Evolutionary conservation across 2,797 vertebrate species (phyloP).

Genomic region (Squalus acanthias): DNA sequence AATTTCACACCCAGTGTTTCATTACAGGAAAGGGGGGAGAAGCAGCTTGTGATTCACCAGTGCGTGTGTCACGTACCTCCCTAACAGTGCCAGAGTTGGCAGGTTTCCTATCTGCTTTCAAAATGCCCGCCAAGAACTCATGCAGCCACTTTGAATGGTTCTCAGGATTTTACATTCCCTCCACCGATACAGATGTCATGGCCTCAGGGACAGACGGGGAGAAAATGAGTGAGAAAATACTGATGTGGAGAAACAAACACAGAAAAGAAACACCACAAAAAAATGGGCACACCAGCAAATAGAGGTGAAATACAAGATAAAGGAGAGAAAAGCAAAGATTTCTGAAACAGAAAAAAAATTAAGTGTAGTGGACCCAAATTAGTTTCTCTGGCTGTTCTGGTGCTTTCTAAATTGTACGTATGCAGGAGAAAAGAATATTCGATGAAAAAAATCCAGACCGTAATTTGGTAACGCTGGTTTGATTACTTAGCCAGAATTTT

Average conservation of each 20-base stretch:
- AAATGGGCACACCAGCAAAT: not conserved
- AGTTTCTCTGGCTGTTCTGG: not conserved
- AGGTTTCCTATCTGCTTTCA: not conserved
- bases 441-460: not conserved
- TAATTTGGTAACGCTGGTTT: not conserved
- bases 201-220: not conserved
- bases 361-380: not conserved
- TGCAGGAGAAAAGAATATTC: not conserved
- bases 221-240: not conserved
- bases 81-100: too few species aligned
- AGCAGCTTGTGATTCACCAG: too few species aligned
- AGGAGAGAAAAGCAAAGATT: not conserved
- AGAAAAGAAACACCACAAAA: not conserved
- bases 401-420: not conserved
- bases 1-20: too few species aligned
- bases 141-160: not conserved
- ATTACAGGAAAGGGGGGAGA: too few species aligned
- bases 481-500: not conserved
- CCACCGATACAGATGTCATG: too few species aligned
- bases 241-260: too few species aligned
- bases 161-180: not conserved
- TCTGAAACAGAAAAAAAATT: not conserved
- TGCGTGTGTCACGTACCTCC: too few species aligned
- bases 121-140: too few species aligned
- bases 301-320: not conserved